Evolutionary conservation across 1,140 invertebrate species (phyloP).

Genomic region (Triops longicaudatus): DNA sequence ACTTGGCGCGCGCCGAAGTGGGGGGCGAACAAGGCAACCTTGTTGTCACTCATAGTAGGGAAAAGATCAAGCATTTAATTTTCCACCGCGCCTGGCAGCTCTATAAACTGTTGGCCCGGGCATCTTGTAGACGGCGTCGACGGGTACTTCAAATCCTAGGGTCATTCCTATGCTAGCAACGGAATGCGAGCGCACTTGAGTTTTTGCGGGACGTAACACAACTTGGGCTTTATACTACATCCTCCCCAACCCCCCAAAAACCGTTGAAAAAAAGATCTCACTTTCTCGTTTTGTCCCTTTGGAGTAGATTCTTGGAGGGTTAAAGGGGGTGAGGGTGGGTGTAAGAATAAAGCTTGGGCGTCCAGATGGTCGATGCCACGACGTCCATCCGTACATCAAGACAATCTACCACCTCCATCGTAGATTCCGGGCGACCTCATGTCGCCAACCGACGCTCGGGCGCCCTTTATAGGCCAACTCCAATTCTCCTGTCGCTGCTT

Average conservation of each 20-base stretch:
- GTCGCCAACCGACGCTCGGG: constrained; percentile 9
- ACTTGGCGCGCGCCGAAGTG: background rate
- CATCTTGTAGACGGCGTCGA: background rate
- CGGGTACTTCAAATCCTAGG: background rate
- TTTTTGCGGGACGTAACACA: background rate
- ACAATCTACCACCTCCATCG: constrained; percentile 14
- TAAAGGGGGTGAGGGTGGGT: too few species aligned
- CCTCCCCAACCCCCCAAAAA: too few species aligned
- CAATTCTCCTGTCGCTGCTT: constrained; percentile 10
- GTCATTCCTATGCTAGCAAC: constrained; percentile 5
- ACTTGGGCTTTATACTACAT: background rate
- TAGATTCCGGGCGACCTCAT: constrained; percentile 12
- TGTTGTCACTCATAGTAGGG: background rate
- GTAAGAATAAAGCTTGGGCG: background rate
- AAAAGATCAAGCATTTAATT: constrained; percentile 2
- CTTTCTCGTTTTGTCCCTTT: background rate
- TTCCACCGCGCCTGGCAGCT: background rate
- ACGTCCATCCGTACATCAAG: constrained; percentile 14
- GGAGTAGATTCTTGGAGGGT: background rate
- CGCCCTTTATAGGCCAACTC: constrained; percentile 10
- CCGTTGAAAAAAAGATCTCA: background rate
- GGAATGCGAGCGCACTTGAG: constrained; percentile 3
- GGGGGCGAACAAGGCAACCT: background rate
- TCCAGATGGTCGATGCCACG: constrained; percentile 9
- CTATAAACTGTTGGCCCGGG: background rate